A percentile compares a stretch with the other conserved stretches of the same genome.
phyloP scores from a whole-genome alignment of 2,888 invertebrate genomes.

The Drosophila setosimentum region DNA sequence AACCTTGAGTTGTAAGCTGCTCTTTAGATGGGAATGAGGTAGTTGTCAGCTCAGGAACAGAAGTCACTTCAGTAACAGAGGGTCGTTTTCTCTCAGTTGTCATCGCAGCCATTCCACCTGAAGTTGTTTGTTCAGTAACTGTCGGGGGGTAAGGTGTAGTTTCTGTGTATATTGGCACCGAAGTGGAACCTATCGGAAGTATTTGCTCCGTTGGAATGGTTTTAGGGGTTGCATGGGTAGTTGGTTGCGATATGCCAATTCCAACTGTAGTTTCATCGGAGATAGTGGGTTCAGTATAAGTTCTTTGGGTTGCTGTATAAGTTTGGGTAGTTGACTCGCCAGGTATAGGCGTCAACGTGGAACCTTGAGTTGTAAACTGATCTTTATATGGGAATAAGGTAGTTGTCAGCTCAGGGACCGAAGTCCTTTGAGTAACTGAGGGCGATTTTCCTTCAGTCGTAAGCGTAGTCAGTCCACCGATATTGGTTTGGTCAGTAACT shows the following conservation, averaged over 20 bases:
- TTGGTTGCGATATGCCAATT: background rate
- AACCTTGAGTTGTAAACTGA: background rate
- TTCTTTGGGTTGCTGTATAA: background rate
- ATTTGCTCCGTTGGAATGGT: background rate
- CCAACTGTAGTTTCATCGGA: background rate
- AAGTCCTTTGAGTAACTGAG: rapidly evolving
- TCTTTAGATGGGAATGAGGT: too few species aligned
- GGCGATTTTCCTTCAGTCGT: background rate
- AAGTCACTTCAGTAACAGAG: background rate
- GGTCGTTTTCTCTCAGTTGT: background rate
- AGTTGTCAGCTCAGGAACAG: rapidly evolving
- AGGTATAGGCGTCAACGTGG: background rate
- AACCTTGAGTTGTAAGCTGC: too few species aligned
- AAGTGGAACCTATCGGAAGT: background rate
- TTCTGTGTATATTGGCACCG: background rate
- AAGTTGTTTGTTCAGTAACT: background rate
- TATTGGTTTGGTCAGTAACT: background rate
- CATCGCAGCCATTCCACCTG: background rate
- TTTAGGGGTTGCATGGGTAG: background rate
- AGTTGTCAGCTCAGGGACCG: background rate
- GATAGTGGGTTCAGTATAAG: background rate
- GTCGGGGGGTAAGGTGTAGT: background rate
- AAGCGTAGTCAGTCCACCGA: background rate
- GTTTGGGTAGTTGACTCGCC: background rate
- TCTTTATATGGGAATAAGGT: background rate